Base-by-base conservation (phyloP, 2,888 invertebrate species). In the Anoplius nigerrimus region DNA sequence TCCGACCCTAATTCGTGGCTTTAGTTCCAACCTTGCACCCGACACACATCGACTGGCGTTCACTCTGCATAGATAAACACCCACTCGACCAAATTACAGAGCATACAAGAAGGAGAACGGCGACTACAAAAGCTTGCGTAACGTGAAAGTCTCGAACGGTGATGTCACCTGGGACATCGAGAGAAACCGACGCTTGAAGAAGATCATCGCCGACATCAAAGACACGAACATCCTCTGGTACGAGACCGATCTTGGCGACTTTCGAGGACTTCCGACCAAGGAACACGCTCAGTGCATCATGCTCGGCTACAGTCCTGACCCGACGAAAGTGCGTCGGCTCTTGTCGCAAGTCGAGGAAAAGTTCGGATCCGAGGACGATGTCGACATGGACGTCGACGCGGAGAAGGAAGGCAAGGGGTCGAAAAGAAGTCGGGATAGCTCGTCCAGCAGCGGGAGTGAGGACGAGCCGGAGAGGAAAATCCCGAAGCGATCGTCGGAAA, bases 301-400 rank as follows among this genome's bases (percentile, higher is more conserved):
- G 53, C 93, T 95, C 93, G 95, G 93, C 0, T 95, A 94, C 83
- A 94, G 94, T 61, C 94, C 94, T 0, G 94, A 95, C 72, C 91
- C 92, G 0, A 22, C 70, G 0, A 83, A 81, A 43, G 15, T 84
- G 42, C 81, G 76, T 56, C 76, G 78, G 16, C 58, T 84, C 13
- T 46, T 73, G 3, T 5, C 62, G 0, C 77, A 81, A 45, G 74
- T 76, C 27, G 60, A 69, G 3, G 75, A 80, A 21, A 78, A 67
- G 45, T 76, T 76, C 3, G 73, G 52, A 6, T 60, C 54, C 0
- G 48, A n/a, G 4, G 42, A 22, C 6, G 73, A 69, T 2, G 66
- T 57, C 1, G 72, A 69, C 57, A 66, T 69, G 56, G 68, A 73
- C 8, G 42, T 63, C 2, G 74, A 71, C 4, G 57, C 67, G 13